Evolutionary conservation across 1,140 invertebrate species (phyloP).

Genomic region (Ceratina japonica): DNA sequence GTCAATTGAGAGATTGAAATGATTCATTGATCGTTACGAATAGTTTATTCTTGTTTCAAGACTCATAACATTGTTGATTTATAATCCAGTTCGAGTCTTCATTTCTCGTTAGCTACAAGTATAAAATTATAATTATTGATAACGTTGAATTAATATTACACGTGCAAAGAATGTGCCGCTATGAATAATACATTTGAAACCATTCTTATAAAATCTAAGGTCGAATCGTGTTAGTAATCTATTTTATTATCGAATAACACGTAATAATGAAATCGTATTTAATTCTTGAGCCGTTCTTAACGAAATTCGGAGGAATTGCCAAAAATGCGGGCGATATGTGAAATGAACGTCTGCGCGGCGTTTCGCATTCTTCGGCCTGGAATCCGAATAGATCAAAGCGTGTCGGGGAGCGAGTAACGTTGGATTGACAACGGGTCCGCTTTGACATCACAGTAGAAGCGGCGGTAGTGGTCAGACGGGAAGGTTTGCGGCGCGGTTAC

Average conservation of each 20-base stretch:
- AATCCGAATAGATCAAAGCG: slow-evolving; percentile 17
- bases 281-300: background rate
- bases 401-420: slow-evolving; percentile 1
- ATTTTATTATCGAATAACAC: too few relatives aligned
- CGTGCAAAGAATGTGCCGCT: too few relatives aligned
- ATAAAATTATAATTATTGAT: too few relatives aligned
- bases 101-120: too few relatives aligned
- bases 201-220: too few relatives aligned
- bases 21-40: background rate
- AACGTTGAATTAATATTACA: too few relatives aligned
- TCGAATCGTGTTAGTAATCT: too few relatives aligned
- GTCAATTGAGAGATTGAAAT: background rate
- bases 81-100: background rate
- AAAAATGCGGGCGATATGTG: background rate
- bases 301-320: background rate
- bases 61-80: background rate
- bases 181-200: too few relatives aligned
- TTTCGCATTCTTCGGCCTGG: background rate
- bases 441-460: slow-evolving; percentile 52
- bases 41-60: background rate
- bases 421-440: slow-evolving; percentile 44
- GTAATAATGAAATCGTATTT: too few relatives aligned
- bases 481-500: slow-evolving; percentile 41
- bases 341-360: slow-evolving; percentile 3
- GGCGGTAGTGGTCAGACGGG: slow-evolving; percentile 26